Conservation (phyloP, 2,797 vertebrate genomes). For the Muscicapa striata region DNA sequence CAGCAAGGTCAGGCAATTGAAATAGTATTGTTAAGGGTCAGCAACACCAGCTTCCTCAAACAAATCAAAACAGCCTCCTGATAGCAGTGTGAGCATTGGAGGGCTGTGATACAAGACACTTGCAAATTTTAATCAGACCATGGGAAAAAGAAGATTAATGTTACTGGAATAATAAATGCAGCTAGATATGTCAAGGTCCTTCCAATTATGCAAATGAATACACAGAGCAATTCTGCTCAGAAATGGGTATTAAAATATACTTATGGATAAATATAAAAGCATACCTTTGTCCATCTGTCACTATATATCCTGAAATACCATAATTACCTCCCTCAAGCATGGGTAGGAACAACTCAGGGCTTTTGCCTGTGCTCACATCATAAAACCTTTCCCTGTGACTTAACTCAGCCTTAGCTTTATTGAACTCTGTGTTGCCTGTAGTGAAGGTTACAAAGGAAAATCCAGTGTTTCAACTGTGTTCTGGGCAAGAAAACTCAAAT, state of each 20-base stretch:
- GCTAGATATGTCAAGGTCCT: background rate
- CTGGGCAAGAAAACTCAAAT: background rate
- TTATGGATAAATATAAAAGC: conserved; percentile 35
- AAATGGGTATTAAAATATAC: conserved; percentile 30
- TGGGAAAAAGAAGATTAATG: background rate
- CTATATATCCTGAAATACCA: conserved; percentile 5
- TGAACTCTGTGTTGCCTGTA: background rate
- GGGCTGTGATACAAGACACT: background rate
- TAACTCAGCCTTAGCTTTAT: background rate
- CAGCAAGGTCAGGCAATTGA: background rate
- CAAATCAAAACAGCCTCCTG: background rate
- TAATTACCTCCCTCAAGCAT: background rate
- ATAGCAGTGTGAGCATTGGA: background rate
- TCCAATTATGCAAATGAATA: conserved; percentile 49
- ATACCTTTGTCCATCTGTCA: conserved; percentile 44
- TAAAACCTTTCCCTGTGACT: background rate
- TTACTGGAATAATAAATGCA: conserved; percentile 9
- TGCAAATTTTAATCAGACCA: conserved; percentile 7
- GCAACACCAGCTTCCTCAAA: background rate
- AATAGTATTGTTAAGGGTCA: background rate
- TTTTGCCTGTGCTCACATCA: background rate
- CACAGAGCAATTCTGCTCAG: background rate
- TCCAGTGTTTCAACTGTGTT: background rate
- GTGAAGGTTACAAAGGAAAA: background rate
- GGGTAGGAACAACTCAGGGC: background rate